Percentiles rank a stretch among this genome's conserved stretches.
Conservation (phyloP, 2,888 invertebrate species). For the Elgonia sp. region DNA sequence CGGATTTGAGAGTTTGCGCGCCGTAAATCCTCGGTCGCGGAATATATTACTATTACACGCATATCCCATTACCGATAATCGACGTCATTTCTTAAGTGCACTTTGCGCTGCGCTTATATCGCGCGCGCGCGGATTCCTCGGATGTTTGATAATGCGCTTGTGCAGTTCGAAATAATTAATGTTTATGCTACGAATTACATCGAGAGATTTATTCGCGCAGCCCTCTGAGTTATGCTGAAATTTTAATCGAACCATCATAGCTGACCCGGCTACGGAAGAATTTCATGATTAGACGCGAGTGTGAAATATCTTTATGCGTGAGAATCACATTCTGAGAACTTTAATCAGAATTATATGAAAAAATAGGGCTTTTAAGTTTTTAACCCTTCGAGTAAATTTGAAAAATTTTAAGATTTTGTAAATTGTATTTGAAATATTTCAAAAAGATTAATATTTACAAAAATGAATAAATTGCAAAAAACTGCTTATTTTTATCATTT, state of each 20-base stretch:
- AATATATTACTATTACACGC: constrained; percentile 79
- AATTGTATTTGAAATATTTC: too few relatives aligned
- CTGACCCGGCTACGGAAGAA: constrained; percentile 62
- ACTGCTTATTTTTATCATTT: too few relatives aligned
- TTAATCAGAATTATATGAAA: background rate
- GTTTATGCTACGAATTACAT: constrained; percentile 72
- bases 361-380: too few relatives aligned
- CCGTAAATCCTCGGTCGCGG: constrained; percentile 62
- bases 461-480: too few relatives aligned
- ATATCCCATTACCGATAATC: constrained; percentile 80
- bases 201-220: constrained; percentile 59
- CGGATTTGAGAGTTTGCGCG: constrained; percentile 59
- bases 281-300: constrained; percentile 59
- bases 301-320: constrained; percentile 59
- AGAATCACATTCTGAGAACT: constrained; percentile 25
- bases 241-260: constrained; percentile 70
- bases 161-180: constrained; percentile 72
- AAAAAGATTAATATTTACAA: too few relatives aligned
- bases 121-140: constrained; percentile 60
- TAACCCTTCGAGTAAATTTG: too few relatives aligned
- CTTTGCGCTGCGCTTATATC: constrained; percentile 55
- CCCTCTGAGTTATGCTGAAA: constrained; percentile 64
- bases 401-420: too few relatives aligned
- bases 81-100: constrained; percentile 76
- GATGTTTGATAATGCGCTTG: constrained; percentile 68